Base-by-base conservation (phyloP, 2,113 vertebrate species). In the Ochotona curzoniae region DNA sequence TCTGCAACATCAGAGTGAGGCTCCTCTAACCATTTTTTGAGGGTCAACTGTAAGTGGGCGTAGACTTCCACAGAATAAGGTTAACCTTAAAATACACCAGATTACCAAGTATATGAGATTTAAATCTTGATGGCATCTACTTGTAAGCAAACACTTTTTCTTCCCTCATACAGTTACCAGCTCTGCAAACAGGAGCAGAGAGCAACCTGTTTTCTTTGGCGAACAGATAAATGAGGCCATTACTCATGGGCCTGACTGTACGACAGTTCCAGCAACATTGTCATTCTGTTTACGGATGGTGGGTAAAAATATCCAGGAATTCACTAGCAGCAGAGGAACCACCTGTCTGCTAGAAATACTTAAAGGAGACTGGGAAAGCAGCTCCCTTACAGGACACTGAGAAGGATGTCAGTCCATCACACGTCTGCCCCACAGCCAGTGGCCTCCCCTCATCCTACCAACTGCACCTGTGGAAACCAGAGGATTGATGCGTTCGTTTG, bases 291-390 rank as follows among this genome's bases (percentile, higher is more conserved):
- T 93, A 94, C 94, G 96, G 96, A 87, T 93, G 89, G 96, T 95
- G 92, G 94, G 96, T 98, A 97, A 97, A 98, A 98, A 98, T 98
- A 97, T 67, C 69, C 93, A 79, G 97, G 97, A 97, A 98, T 98
- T 97, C 97, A 89, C 86, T 91, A 87, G 93, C 94, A 96, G 87
- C 82, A 90, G 93, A 76, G 83, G 93, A 1, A 81, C 96, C 97
- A 97, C 96, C 97, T 98, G 97, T 98, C 96, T 97, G 90, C 95
- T 93, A 71, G 87, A 96, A 96, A 95, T 28, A 57, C 94, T 96
- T 83, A 91, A 92, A 79, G 95, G 91, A 90, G 23, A 92, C 96
- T 96, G 81, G 30, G 79, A 88, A 94, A 96, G 92, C 51, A 87
- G 67, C 67, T 28, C 81, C 57, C 69, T 69, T 84, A 44, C 87